These are phyloP conservation scores for Troilus luridus DNA, from an alignment of 2,888 invertebrate species.

Conservation along the genomic window DNA sequence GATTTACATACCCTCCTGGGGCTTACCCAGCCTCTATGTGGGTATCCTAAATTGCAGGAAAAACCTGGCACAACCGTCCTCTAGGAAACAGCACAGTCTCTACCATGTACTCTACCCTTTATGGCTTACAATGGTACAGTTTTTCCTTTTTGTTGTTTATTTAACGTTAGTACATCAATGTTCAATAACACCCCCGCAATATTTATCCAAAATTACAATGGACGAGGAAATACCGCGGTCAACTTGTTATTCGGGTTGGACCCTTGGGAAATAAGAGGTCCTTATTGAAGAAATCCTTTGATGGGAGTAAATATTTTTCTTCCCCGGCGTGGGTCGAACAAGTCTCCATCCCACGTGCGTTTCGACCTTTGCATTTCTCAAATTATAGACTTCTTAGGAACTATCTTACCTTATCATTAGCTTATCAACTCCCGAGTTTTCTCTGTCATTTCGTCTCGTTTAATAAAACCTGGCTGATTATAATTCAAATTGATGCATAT, in stretches of 20 bases:
- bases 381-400: conserved; percentile 17
- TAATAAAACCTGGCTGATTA: background rate
- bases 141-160: background rate
- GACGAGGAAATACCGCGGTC: background rate
- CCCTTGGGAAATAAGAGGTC: background rate
- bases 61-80: too few species aligned
- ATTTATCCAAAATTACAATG: background rate
- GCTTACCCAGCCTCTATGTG: too few species aligned
- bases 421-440: background rate
- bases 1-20: too few species aligned
- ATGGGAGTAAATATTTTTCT: conserved; percentile 41
- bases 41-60: too few species aligned
- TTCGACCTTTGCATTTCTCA: conserved; percentile 44
- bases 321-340: conserved; percentile 37
- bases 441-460: conserved; percentile 17
- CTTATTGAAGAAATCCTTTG: conserved; percentile 29
- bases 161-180: background rate
- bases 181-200: background rate
- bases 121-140: too few species aligned
- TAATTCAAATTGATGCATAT: conserved; percentile 11
- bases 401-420: background rate
- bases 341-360: conserved; percentile 23
- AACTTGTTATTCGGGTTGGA: background rate
- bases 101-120: too few species aligned
- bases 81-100: too few species aligned